These are phyloP conservation scores for Nematostella vectensis DNA, from an alignment of 92 coral and sea anemone species.

Conservation along the genomic window DNA sequence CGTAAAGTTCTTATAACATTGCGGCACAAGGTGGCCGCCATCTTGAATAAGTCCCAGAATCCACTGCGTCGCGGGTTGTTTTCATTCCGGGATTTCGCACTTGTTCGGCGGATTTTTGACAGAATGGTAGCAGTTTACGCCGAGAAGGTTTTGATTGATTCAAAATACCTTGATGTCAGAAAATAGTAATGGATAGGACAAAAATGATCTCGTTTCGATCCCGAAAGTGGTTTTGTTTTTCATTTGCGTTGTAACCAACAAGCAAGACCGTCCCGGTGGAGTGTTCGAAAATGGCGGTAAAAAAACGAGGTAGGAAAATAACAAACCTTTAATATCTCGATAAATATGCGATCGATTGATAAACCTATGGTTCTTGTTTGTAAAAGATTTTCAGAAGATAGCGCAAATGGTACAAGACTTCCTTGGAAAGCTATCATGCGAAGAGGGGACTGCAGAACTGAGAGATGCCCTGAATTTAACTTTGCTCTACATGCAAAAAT, in stretches of 20 bases:
- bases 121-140: too few relatives aligned
- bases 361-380: slow-evolving; percentile 1
- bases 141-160: too few relatives aligned
- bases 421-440: slow-evolving; percentile 64
- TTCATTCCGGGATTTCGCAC: not conserved
- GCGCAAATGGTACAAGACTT: slow-evolving; percentile 72
- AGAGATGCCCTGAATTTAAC: slow-evolving; percentile 81
- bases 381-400: slow-evolving; percentile 74
- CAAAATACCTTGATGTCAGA: too few relatives aligned
- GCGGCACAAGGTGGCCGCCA: slow-evolving; percentile 45
- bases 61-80: slow-evolving; percentile 25
- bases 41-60: slow-evolving; percentile 43
- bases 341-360: too few relatives aligned
- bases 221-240: too few relatives aligned
- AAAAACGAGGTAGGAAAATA: slow-evolving; percentile 55
- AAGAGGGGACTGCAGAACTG: slow-evolving; percentile 75
- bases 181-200: too few relatives aligned
- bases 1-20: slow-evolving; percentile 3
- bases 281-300: slow-evolving; percentile 58
- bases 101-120: too few relatives aligned
- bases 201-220: too few relatives aligned
- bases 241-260: not conserved
- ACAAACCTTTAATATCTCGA: not conserved
- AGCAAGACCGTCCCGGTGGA: not conserved
- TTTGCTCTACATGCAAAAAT: slow-evolving; percentile 69